phyloP scores from a whole-genome alignment of 2,888 invertebrate species.

The Torymus tubicola region DNA sequence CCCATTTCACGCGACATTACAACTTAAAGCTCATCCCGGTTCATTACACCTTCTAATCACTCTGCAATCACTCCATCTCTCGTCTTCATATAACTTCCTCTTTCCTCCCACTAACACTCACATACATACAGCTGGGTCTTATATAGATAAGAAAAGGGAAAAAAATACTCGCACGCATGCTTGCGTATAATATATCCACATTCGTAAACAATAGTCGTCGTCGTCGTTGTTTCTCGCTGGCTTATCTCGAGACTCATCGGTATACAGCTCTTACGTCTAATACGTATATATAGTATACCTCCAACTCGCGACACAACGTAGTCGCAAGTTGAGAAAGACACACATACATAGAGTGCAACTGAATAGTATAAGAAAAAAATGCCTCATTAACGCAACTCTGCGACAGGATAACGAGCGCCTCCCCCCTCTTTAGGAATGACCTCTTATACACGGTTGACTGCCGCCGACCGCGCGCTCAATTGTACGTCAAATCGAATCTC shows the following conservation, averaged over 20 bases:
- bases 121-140: too few species aligned
- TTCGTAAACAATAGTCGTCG: too few species aligned
- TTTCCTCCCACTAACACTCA: too few species aligned
- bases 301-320: too few species aligned
- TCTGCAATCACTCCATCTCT: constrained; percentile 18
- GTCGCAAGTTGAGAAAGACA: not conserved
- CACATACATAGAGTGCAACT: too few species aligned
- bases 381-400: constrained; percentile 40
- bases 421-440: constrained; percentile 38
- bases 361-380: constrained; percentile 17
- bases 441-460: constrained; percentile 52
- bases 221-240: too few species aligned
- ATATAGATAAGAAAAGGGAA: too few species aligned
- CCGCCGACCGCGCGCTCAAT: constrained; percentile 33
- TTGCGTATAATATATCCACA: too few species aligned
- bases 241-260: too few species aligned
- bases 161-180: too few species aligned
- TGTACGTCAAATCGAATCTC: constrained; percentile 52
- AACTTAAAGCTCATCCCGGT: not conserved
- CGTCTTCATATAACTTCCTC: not conserved
- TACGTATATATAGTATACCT: too few species aligned
- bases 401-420: not conserved
- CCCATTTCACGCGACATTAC: not conserved
- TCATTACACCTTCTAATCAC: constrained; percentile 38
- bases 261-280: too few species aligned